These are phyloP conservation scores for Epinephelus fuscoguttatus DNA, from an alignment of 2,113 vertebrate species.

Conservation along the genomic window DNA sequence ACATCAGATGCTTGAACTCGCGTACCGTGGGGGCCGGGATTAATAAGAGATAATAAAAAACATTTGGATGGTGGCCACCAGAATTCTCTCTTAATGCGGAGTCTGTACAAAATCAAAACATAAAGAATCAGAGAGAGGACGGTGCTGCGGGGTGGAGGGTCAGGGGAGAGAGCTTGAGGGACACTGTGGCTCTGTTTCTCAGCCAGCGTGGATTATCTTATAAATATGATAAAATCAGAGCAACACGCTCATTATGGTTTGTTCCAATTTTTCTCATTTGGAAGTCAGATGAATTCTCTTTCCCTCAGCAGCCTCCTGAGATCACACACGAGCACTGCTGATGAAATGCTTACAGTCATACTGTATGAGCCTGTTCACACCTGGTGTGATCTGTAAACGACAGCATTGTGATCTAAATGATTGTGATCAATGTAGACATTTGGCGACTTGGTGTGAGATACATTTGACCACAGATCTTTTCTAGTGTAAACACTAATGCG, in stretches of 20 bases:
- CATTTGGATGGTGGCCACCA: constrained; percentile 63
- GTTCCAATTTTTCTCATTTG: constrained; percentile 44
- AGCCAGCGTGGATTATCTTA: constrained; percentile 49
- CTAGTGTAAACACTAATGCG: too few species aligned
- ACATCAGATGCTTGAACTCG: constrained; percentile 72
- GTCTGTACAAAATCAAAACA: constrained; percentile 54
- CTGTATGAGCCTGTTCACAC: too few species aligned
- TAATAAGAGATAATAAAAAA: constrained; percentile 77
- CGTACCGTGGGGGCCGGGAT: constrained; percentile 54
- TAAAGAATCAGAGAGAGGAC: constrained; percentile 43
- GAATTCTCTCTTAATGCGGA: constrained; percentile 42
- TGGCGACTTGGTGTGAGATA: too few species aligned
- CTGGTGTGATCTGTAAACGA: too few species aligned
- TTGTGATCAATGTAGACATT: too few species aligned
- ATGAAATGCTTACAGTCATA: neutral
- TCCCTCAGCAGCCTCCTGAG: constrained; percentile 21
- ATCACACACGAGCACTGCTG: neutral
- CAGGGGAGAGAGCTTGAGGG: constrained; percentile 30
- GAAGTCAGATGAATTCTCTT: constrained; percentile 39
- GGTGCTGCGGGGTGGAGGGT: constrained; percentile 25
- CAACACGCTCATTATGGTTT: constrained; percentile 32
- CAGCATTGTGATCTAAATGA: too few species aligned
- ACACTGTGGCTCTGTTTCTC: constrained; percentile 23
- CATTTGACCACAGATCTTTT: too few species aligned
- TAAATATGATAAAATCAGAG: constrained; percentile 45